These are phyloP conservation scores for Pseudachorutes palmiensis DNA, from an alignment of 1,140 invertebrate species.

Conservation along the genomic window DNA sequence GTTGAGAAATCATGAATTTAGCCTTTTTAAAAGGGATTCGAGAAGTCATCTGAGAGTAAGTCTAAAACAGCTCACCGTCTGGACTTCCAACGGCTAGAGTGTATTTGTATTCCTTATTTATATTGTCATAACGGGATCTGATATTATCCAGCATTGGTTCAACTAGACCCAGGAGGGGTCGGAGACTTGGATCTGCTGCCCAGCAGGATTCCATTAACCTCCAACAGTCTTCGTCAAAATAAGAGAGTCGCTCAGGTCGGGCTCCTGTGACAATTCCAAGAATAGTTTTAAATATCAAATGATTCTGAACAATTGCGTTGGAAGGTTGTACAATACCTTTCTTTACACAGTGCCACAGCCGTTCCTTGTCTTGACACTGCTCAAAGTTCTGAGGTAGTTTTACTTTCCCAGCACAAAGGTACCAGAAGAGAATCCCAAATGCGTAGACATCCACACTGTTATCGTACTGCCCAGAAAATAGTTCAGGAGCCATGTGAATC, in stretches of 20 bases:
- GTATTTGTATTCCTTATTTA: slow-evolving; percentile 32
- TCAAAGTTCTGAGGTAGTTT: slow-evolving; percentile 72
- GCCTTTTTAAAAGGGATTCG: no score
- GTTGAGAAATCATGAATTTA: no score
- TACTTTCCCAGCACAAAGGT: slow-evolving; percentile 74
- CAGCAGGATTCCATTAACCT: slow-evolving; percentile 77
- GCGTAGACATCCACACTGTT: slow-evolving; percentile 82
- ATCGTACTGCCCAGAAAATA: slow-evolving; percentile 71
- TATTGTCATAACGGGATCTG: slow-evolving; percentile 23
- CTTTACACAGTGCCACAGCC: slow-evolving; percentile 73
- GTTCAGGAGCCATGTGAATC: slow-evolving; percentile 86
- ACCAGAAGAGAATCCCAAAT: slow-evolving; percentile 87
- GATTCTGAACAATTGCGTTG: no score
- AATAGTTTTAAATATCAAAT: background rate
- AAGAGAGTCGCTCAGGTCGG: slow-evolving; percentile 63
- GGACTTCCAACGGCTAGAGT: slow-evolving; percentile 21
- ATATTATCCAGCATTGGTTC: slow-evolving; percentile 54
- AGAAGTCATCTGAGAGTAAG: no score
- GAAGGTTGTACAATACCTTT: slow-evolving; percentile 65
- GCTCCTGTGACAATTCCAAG: slow-evolving; percentile 44
- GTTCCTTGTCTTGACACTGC: slow-evolving; percentile 78
- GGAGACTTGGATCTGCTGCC: slow-evolving; percentile 61
- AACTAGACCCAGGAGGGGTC: slow-evolving; percentile 71
- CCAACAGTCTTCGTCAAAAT: slow-evolving; percentile 75
- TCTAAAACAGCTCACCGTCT: background rate